phyloP scores from a whole-genome alignment of 2,888 invertebrate species.

The Stegophylla sp. region DNA sequence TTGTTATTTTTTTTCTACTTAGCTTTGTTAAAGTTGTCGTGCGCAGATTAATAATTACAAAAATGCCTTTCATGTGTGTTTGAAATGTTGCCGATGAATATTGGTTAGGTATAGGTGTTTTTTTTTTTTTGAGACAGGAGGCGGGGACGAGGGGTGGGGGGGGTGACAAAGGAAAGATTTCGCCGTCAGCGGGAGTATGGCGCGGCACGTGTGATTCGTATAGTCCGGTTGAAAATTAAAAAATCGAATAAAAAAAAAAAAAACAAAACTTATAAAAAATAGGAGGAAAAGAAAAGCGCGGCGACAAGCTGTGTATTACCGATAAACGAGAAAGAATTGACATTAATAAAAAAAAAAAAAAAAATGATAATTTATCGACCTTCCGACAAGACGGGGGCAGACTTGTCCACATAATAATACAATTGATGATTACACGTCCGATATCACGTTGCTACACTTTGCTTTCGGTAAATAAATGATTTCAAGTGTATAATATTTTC shows the following conservation, averaged over 20 bases:
- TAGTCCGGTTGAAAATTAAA: not conserved
- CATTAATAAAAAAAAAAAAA: slow-evolving; percentile 11
- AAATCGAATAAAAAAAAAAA: too few species aligned
- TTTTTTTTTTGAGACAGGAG: too few species aligned
- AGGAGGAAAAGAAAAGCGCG: not conserved
- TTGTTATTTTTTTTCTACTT: not conserved
- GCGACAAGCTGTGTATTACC: slow-evolving; percentile 5
- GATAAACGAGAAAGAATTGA: slow-evolving; percentile 43
- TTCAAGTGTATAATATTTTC: not conserved
- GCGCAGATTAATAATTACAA: slow-evolving; percentile 40
- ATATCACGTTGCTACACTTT: not conserved
- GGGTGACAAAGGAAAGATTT: not conserved
- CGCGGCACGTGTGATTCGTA: not conserved
- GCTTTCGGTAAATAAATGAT: slow-evolving; percentile 39
- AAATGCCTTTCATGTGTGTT: not conserved
- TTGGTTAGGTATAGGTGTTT: not conserved
- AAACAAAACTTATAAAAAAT: not conserved
- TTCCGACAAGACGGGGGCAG: not conserved
- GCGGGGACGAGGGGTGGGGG: too few species aligned
- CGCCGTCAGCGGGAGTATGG: not conserved
- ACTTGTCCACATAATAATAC: slow-evolving; percentile 19
- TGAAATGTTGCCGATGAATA: not conserved
- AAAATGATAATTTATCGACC: slow-evolving; percentile 19
- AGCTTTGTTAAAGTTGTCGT: slow-evolving; percentile 24
- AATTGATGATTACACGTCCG: too few species aligned